Evolutionary conservation across 2,113 vertebrate species (phyloP), one percentile per base, ranked within the genome.

Genomic region (Abramis brama): DNA sequence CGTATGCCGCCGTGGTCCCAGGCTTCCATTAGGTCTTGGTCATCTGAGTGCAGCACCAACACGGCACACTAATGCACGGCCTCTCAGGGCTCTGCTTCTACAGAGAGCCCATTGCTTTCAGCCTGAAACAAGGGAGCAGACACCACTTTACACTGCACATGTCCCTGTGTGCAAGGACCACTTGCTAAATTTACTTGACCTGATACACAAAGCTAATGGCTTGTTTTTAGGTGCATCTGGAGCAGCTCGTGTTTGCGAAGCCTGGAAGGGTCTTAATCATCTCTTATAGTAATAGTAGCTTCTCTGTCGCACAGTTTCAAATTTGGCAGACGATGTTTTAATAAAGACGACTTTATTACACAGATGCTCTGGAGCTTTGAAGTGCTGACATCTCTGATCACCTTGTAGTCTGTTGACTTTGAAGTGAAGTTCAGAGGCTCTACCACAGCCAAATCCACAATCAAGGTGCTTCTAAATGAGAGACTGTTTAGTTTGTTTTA

Each of bases 11-110:
- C 25, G 15, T 43, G 60, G n/a, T 66, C 62, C 62, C 79, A 68
- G 11, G 55, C 78, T 83, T 82, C 59, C 83, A 82, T 85, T 82
- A 85, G 66, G 45, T 75, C 43, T 27, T 70, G 71, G 36, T 82
- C 50, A 23, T 76, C 57, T 50, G 52, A 74, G 84, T 8, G 64
- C 64, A 76, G 11, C 52, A 59, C 17, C 52, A 52, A 43, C 68
- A 79, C 25, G 2, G 11, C 5, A 27, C 75, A 77, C 68, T 85
- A 79, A 83, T 83, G 81, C 81, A 71, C 74, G 23, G 21, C 7
- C 82, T 87, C 86, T 73, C 52, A 79, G 64, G 55, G 33, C 70
- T 66, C 30, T 12, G 7, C 59, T 83, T 30, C 47, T 50, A 15
- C 50, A 78, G 47, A 27, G 19, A 23, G 50, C 17, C 36, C 23